phyloP scores from a whole-genome alignment of 2,113 vertebrate species.

The Pelusios castaneus region DNA sequence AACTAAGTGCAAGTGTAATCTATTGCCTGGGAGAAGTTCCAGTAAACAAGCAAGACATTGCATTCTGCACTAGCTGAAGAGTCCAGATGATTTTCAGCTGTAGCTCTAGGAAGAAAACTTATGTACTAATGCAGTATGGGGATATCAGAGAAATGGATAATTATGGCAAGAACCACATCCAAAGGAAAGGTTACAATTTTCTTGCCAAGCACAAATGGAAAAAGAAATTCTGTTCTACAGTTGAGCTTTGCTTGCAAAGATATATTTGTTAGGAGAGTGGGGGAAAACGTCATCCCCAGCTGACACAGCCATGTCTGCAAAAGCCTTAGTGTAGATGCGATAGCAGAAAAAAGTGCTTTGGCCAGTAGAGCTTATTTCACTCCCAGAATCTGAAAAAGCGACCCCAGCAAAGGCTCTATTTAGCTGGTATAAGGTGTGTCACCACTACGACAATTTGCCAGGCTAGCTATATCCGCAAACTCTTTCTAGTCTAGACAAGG shows the following conservation, averaged over 20 bases:
- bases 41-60: accelerated
- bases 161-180: background rate
- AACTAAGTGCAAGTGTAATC: background rate
- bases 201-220: background rate
- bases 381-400: too few relatives aligned
- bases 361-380: too few relatives aligned
- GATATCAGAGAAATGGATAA: background rate
- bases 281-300: background rate
- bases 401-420: background rate
- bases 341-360: background rate
- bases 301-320: background rate
- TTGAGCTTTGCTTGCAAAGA: background rate
- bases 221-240: background rate
- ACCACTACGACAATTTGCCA: background rate
- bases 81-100: background rate
- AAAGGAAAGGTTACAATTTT: background rate
- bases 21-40: background rate
- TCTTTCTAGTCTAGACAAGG: background rate
- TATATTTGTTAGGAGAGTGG: background rate
- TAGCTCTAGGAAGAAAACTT: background rate
- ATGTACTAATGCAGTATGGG: background rate
- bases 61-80: background rate
- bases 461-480: background rate
- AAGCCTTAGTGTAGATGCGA: background rate
- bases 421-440: background rate